A percentile compares a stretch with the other conserved stretches of the same genome.
Conservation (phyloP, 2,113 vertebrate genomes). For the Hemiscyllium ocellatum region DNA sequence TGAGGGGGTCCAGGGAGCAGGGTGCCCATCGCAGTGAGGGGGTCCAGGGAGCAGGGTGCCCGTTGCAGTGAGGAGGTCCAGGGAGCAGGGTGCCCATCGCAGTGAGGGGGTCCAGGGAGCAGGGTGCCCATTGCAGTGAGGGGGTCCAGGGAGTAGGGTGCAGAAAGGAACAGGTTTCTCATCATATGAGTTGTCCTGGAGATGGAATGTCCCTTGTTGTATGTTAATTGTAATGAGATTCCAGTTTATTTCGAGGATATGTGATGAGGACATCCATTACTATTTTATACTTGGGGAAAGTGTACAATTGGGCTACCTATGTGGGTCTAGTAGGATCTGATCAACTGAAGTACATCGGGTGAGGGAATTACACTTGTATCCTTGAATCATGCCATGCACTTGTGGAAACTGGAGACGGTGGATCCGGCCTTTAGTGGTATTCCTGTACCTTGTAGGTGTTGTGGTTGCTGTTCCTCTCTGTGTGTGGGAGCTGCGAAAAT, state of each 20-base stretch:
- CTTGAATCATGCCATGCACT: constrained; percentile 75
- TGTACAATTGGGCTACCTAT: background rate
- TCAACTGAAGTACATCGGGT: background rate
- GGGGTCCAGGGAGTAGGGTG: background rate
- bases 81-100: background rate
- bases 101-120: background rate
- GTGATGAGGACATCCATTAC: background rate
- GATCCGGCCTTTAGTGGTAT: constrained; percentile 82
- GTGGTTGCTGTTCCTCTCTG: constrained; percentile 77
- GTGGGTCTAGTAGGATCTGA: background rate
- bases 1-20: background rate
- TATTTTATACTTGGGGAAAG: background rate
- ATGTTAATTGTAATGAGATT: background rate
- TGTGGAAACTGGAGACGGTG: constrained; percentile 90
- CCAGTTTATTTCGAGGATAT: background rate
- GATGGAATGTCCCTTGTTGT: background rate
- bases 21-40: background rate
- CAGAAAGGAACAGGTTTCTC: background rate
- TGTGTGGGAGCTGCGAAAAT: constrained; percentile 84
- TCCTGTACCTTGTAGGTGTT: constrained; percentile 74
- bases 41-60: background rate
- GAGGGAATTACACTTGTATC: background rate
- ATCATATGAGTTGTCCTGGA: background rate
- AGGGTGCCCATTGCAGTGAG: background rate
- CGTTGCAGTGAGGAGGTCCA: background rate